Base-by-base conservation (phyloP, 2,888 invertebrate species). In the Aphidoletes aphidimyza region DNA sequence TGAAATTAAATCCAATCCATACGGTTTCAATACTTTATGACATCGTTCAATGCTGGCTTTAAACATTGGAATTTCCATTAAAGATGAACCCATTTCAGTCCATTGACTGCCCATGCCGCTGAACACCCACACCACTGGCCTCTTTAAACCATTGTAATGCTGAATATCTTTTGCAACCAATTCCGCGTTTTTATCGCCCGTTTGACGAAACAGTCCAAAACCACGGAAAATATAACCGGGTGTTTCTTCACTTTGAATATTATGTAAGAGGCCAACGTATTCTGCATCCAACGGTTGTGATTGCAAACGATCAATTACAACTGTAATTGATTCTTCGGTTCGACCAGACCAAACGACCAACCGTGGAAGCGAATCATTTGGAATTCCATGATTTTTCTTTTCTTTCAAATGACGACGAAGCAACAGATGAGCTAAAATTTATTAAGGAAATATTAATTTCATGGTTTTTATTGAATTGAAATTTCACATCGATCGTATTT, bases 101-200 rank as follows among this genome's bases (percentile, higher is more conserved):
- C 97, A 97, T 88, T 97, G 96, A 0, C 95, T 94, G 0, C 96
- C 96, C 96, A 98, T 95, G 45, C 97, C 97, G 84, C 97, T 95
- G 91, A 96, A 98, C 69, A 97, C 93, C 90, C 95, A 97, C 93
- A 97, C 97, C 0, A 97, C 91, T 0, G 97, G 95, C 0, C 94
- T 92, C 84, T 91, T 91, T 0, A 91, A 90, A 0, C 93, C 94
- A 0, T 92, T 91, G 88, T 91, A 93, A 88, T 93, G 93, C 86
- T 93, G 91, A 36, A 92, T 89, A 49, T 93, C 92, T 54, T 91
- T 91, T 0, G 90, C 88, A 0, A 92, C 86, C 0, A 90, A 88
- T 0, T 90, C 88, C 9, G 88, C 86, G 59, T 86, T 87, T 5
- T 83, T 59, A 1, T 84, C 26, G 37, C 37, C 39, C 54, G 85